A percentile compares a stretch with the other conserved stretches of the same genome.
Evolutionary conservation across 2,888 invertebrate species (phyloP).

Genomic region (Temnothorax ravouxi): DNA sequence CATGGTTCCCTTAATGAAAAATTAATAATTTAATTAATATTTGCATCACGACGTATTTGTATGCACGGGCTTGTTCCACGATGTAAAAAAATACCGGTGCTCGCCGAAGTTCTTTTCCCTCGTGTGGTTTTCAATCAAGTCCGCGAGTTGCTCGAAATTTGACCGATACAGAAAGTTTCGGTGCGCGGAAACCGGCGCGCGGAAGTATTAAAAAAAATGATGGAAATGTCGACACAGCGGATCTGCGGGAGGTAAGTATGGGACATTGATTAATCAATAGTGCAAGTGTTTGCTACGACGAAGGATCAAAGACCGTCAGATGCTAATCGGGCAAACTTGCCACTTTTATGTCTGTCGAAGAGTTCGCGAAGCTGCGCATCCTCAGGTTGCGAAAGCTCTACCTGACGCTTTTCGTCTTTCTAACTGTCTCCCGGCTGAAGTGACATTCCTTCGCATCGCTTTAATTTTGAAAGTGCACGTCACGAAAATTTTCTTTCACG

Average conservation of each 20-base stretch:
- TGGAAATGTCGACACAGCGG: constrained; percentile 18
- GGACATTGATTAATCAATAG: constrained; percentile 51
- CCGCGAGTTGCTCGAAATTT: constrained; percentile 57
- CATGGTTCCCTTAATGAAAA: neutral
- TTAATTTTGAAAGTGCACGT: constrained; percentile 4
- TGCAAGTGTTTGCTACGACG: constrained; percentile 21
- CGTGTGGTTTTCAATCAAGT: constrained; percentile 37
- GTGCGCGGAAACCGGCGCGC: neutral
- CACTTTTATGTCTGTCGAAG: constrained; percentile 56
- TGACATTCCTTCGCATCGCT: constrained; percentile 12
- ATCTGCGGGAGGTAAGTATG: constrained; percentile 11
- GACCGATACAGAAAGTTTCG: constrained; percentile 62
- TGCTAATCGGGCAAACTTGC: constrained; percentile 61
- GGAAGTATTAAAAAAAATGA: constrained; percentile 14
- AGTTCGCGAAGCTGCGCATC: constrained; percentile 36
- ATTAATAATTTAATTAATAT: constrained; percentile 21
- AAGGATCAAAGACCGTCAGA: constrained; percentile 37
- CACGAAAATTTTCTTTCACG: neutral
- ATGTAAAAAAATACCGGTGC: constrained; percentile 39
- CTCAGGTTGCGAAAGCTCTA: constrained; percentile 40
- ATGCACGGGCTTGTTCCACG: constrained; percentile 9
- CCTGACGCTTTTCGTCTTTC: constrained; percentile 19
- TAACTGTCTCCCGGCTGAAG: constrained; percentile 30
- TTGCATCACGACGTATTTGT: constrained; percentile 49
- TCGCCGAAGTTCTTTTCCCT: constrained; percentile 22